These are phyloP conservation scores for Spodoptera picta DNA, from an alignment of 2,888 invertebrate genomes.

Conservation along the genomic window DNA sequence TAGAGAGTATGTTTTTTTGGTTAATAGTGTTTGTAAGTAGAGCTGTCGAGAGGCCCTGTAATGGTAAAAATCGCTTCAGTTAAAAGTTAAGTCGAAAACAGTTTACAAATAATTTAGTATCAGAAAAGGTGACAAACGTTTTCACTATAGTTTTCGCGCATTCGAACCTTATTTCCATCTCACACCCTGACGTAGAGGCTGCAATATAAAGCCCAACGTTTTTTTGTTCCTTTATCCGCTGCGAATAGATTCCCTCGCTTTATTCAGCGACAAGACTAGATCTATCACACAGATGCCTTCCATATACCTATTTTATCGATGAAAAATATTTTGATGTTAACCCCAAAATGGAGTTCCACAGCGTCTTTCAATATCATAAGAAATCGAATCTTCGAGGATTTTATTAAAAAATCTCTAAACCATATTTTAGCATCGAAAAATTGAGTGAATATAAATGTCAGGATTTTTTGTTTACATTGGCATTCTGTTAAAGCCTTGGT, in stretches of 20 bases:
- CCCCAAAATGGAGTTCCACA: slow-evolving; percentile 3
- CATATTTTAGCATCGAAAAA: too few species aligned
- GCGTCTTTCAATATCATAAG: background rate
- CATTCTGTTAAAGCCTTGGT: slow-evolving; percentile 19
- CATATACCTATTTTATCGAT: slow-evolving; percentile 7
- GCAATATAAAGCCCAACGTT: too few species aligned
- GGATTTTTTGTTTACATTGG: slow-evolving; percentile 2
- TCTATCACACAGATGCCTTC: slow-evolving; percentile 5
- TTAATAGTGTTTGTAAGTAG: too few species aligned
- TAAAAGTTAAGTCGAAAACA: too few species aligned
- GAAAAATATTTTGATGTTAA: slow-evolving; percentile 10
- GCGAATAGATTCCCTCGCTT: slow-evolving; percentile 8
- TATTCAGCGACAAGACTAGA: slow-evolving; percentile 1
- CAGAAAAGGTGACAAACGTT: too few species aligned
- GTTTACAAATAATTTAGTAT: too few species aligned
- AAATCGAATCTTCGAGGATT: background rate
- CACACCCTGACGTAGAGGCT: too few species aligned
- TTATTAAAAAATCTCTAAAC: background rate
- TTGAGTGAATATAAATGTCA: slow-evolving; percentile 1
- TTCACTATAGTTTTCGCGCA: too few species aligned
- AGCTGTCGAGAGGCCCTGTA: too few species aligned
- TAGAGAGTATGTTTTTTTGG: background rate
- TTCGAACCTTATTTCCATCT: too few species aligned
- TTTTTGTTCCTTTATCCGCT: slow-evolving; percentile 13
- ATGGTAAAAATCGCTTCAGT: too few species aligned